These are phyloP conservation scores for Verasper variegatus DNA, from an alignment of 2,113 vertebrate genomes.

Conservation along the genomic window DNA sequence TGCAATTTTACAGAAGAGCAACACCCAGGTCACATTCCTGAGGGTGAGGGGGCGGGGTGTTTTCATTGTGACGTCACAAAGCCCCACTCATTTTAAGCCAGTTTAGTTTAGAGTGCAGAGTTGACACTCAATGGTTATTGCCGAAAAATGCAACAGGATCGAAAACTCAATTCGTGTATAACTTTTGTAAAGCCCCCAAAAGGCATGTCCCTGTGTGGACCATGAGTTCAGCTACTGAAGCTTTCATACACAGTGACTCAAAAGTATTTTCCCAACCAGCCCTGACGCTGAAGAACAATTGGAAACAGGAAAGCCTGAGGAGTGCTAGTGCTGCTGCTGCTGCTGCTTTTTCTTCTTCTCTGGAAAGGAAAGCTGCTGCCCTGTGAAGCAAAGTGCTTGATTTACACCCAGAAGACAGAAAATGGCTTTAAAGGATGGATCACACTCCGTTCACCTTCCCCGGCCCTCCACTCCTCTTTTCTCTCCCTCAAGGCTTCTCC, in stretches of 20 bases:
- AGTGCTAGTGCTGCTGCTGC: not conserved
- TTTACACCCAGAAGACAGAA: constrained; percentile 28
- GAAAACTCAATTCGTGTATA: no score
- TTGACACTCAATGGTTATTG: not conserved
- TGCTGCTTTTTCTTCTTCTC: not conserved
- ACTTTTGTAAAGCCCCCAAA: no score
- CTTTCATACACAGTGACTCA: not conserved
- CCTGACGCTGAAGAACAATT: not conserved
- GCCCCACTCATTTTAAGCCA: no score
- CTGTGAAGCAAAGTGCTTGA: constrained; percentile 1
- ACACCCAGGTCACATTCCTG: not conserved
- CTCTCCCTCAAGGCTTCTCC: constrained; percentile 49
- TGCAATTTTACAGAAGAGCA: not conserved
- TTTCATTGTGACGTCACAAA: not conserved
- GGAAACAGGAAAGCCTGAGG: constrained; percentile 10
- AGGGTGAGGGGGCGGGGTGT: no score
- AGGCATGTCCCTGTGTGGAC: not conserved
- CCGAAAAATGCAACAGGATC: not conserved
- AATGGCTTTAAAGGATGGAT: constrained; percentile 26
- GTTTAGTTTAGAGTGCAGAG: not conserved
- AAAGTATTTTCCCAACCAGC: not conserved
- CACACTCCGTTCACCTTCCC: constrained; percentile 14
- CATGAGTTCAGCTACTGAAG: not conserved
- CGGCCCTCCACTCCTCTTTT: constrained; percentile 35
- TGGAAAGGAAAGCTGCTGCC: not conserved